Base-by-base conservation (phyloP, 2,888 invertebrate genomes). In the Cerceris ruficornis region DNA sequence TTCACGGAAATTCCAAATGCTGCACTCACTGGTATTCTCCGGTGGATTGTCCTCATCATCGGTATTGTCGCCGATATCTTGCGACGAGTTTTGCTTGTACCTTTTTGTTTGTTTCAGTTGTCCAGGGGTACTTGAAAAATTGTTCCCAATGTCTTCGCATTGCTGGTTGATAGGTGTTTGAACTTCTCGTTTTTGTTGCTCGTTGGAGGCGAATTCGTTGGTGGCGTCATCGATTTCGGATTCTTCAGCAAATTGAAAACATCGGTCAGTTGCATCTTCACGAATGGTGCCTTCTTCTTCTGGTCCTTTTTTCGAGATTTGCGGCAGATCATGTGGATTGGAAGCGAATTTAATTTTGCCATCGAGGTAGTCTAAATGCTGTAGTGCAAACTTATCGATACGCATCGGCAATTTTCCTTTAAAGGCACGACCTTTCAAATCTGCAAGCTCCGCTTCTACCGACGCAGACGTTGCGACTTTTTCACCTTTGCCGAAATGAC, bases 321-420 rank as follows among this genome's bases (percentile, higher is more conserved):
- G 41, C 50, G 69, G 41, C 43, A 66, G 7, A 68, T 76, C 79
- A 41, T 39, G n/a, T 65, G 42, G 14, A 42, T 79, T 65, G 6
- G 80, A 81, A 2, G 78, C 74, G 8, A 81, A 61, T 65, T 72
- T 73, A 6, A 84, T 70, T 69, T 77, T 84, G 11, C 71, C 77
- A 52, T 84, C 74, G 0, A 81, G 76, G 55, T 82, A 59, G 8
- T 80, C 66, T 11, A 84, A 58, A 75, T 84, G 81, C 17, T 76
- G 62, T 1, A 80, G 15, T 5, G 83, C 71, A 52, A 84, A 81
- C n/a, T 71, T 77, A 28, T 84, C 82, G 15, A 76, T 58, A 0
- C 76, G 66, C 69, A 82, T 84, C 43, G 82, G 75, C 39, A 82
- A 65, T 74, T 76, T 39, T 17, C 15, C 66, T 17, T 61, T 49